Base-by-base conservation (phyloP, 1,140 invertebrate genomes). In the Calliphora vicina region DNA sequence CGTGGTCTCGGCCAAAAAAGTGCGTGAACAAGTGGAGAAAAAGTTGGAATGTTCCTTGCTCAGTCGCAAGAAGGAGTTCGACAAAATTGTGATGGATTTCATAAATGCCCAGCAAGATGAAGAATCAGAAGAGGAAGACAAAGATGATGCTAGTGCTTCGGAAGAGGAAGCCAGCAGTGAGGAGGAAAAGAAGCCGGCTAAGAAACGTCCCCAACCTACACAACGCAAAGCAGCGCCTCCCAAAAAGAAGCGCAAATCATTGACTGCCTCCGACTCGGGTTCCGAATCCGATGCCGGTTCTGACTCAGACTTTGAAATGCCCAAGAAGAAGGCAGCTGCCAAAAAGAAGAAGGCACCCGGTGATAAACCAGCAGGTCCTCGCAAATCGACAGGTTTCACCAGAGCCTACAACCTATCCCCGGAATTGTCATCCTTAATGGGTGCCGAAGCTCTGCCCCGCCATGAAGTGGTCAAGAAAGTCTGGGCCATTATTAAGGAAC, bases 391-490 rank as follows among this genome's bases (percentile, higher is more conserved):
- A 67, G 96, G 95, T 8, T 98, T 97, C 91, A 97, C 96, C 1
- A 93, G 95, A 83, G 93, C 95, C 5, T 95, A 96, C 87, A 95
- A 94, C 78, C 91, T 99, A n/a, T 97, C 96, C 0, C 95, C 96
- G 3, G 96, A 97, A 82, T 91, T 99, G 29, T 94, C 97, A 0
- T 94, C 95, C 9, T 92, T 99, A 0, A 95, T 99, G 90, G 97
- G 97, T 1, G 93, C 94, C 82, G 95, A 97, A 50, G 92, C 94
- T 82, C 95, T 98, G 95, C 94, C 97, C 0, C 94, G 97, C 67
- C 96, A 97, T 88, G 97, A 98, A 90, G 97, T 98, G 0, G 97
- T 99, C 17, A 98, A 97, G 90, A 96, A 96, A 86, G 93, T 99
- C 43, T 98, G 97, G 97, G 93, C 94, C 23, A 96, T 98, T 85